phyloP scores from a whole-genome alignment of 2,888 invertebrate genomes.

The Aradus depressus region DNA sequence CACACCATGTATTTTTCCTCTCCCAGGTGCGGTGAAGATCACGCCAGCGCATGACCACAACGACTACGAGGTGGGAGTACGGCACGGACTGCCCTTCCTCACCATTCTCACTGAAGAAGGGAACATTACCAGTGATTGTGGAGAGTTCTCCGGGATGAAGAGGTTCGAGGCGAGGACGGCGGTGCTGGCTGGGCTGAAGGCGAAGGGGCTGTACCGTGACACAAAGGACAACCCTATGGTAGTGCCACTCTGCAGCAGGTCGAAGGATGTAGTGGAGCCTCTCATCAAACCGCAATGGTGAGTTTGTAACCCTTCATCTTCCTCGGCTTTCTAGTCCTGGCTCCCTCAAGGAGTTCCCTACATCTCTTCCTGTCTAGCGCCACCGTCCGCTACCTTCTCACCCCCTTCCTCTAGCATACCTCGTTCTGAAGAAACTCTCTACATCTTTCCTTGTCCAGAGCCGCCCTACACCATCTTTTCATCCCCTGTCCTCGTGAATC shows the following conservation, averaged over 20 bases:
- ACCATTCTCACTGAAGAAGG: conserved; percentile 89
- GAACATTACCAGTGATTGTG: conserved; percentile 66
- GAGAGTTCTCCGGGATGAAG: conserved; percentile 71
- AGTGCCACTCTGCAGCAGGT: conserved; percentile 89
- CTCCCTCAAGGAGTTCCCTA: too few relatives aligned
- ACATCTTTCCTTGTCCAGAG: too few relatives aligned
- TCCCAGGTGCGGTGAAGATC: conserved; percentile 87
- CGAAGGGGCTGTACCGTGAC: conserved; percentile 58
- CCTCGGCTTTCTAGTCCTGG: too few relatives aligned
- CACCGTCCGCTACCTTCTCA: too few relatives aligned
- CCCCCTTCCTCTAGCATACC: too few relatives aligned
- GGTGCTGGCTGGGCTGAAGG: conserved; percentile 64
- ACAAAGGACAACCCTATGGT: conserved; percentile 89
- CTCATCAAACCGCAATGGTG: conserved; percentile 94
- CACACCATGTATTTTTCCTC: background rate
- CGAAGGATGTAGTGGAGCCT: conserved; percentile 95
- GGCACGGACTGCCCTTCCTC: conserved; percentile 75
- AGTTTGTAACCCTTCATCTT: too few relatives aligned
- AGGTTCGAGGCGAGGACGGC: conserved; percentile 80
- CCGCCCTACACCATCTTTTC: too few relatives aligned
- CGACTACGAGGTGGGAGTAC: conserved; percentile 90
- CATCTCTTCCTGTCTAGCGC: too few relatives aligned
- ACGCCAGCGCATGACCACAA: conserved; percentile 96
- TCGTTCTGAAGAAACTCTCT: too few relatives aligned
- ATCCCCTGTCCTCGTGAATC: too few relatives aligned